Conservation (phyloP, 1,140 invertebrate genomes). For the Drosophila santomea region DNA sequence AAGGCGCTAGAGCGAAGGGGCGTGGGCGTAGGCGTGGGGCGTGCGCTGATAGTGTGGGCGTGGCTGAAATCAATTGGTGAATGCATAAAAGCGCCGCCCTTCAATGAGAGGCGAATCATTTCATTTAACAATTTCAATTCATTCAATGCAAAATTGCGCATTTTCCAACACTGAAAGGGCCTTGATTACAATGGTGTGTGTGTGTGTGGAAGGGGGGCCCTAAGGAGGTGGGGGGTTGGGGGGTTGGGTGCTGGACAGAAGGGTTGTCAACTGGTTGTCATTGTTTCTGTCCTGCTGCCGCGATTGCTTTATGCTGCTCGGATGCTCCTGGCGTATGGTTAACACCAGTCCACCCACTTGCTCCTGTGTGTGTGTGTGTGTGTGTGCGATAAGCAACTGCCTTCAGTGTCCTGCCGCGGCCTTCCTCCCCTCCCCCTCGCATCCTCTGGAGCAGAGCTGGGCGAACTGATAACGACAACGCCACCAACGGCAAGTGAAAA, state of each 20-base stretch:
- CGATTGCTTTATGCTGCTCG: conserved; percentile 50
- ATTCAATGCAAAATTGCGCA: conserved; percentile 73
- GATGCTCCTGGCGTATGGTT: conserved; percentile 39
- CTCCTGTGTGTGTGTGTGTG: conserved; percentile 36
- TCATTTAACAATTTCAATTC: conserved; percentile 75
- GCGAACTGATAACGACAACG: conserved; percentile 49
- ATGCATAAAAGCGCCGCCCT: conserved; percentile 60
- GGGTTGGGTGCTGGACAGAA: conserved; percentile 1
- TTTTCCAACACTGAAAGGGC: conserved; percentile 73
- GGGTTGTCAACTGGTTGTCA: conserved; percentile 75
- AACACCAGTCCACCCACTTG: conserved; percentile 45
- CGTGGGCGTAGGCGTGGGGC: conserved; percentile 11
- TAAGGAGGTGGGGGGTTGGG: too few relatives aligned
- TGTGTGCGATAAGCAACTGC: conserved; percentile 64
- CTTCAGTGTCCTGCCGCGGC: conserved; percentile 51
- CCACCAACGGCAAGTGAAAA: conserved; percentile 74
- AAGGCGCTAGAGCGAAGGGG: conserved; percentile 43
- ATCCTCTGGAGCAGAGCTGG: conserved; percentile 28
- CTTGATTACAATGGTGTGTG: conserved; percentile 56
- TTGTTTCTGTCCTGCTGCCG: conserved; percentile 67
- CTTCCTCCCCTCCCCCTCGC: conserved; percentile 20
- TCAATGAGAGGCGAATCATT: conserved; percentile 65
- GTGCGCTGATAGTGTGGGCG: conserved; percentile 29
- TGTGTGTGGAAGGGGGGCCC: too few relatives aligned
- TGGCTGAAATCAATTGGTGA: conserved; percentile 42